These are phyloP conservation scores for Macrostomum cliftonense DNA, from an alignment of 2,888 invertebrate genomes.

Conservation along the genomic window DNA sequence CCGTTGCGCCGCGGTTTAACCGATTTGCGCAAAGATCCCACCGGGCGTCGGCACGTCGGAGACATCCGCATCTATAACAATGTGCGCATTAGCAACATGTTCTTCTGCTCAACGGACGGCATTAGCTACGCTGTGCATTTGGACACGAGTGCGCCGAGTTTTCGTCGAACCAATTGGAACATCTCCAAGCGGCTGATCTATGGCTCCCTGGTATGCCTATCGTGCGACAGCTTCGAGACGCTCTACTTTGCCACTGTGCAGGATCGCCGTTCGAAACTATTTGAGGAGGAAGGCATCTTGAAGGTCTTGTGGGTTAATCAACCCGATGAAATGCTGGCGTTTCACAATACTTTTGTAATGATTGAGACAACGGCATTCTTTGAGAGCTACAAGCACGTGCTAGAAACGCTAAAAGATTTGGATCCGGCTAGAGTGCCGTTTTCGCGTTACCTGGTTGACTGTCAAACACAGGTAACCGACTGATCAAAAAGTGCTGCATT, in stretches of 20 bases:
- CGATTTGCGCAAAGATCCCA: slow-evolving; percentile 35
- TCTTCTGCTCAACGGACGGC: slow-evolving; percentile 15
- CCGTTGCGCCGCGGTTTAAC: slow-evolving; percentile 52
- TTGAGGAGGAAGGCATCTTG: not conserved
- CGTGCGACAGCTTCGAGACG: slow-evolving; percentile 48
- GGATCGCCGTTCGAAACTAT: slow-evolving; percentile 24
- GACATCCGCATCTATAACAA: slow-evolving; percentile 19
- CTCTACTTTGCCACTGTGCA: slow-evolving; percentile 51
- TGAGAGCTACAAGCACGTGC: slow-evolving; percentile 58
- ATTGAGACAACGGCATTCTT: slow-evolving; percentile 60
- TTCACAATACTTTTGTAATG: slow-evolving; percentile 41
- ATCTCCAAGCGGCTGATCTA: slow-evolving; percentile 46
- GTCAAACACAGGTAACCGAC: slow-evolving; percentile 15
- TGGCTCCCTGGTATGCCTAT: slow-evolving; percentile 54
- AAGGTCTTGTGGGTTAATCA: not conserved
- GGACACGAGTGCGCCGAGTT: slow-evolving; percentile 2
- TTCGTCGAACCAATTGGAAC: slow-evolving; percentile 27
- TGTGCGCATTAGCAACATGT: slow-evolving; percentile 16
- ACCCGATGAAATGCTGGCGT: not conserved
- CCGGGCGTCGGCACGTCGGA: slow-evolving; percentile 2
- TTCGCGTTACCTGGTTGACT: slow-evolving; percentile 8
- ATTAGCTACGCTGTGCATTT: slow-evolving; percentile 14
- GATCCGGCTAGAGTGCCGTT: slow-evolving; percentile 25
- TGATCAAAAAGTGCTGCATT: too few relatives aligned
- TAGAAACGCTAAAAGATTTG: slow-evolving; percentile 49